These are phyloP conservation scores for Bombycilla garrulus DNA, from an alignment of 2,113 vertebrate species.

Conservation along the genomic window DNA sequence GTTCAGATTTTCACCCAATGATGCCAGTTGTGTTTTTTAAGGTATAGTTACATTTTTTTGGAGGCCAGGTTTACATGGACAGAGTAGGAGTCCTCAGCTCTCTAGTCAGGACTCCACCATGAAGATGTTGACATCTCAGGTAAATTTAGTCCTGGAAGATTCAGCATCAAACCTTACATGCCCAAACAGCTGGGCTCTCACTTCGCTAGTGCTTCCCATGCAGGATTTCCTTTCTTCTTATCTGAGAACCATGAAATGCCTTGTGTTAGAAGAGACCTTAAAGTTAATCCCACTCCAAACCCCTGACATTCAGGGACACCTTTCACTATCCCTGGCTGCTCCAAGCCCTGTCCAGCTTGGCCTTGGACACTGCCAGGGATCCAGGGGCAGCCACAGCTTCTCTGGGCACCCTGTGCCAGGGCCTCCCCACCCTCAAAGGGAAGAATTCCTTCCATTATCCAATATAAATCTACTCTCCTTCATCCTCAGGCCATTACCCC, in stretches of 20 bases:
- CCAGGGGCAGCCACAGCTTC: neutral
- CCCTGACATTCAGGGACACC: neutral
- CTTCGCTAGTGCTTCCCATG: neutral
- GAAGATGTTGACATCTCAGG: neutral
- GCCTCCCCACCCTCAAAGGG: rapidly evolving
- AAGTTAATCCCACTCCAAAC: neutral
- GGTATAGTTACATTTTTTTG: neutral
- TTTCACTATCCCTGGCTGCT: neutral
- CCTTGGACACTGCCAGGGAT: neutral
- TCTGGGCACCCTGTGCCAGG: neutral
- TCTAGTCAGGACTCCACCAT: neutral
- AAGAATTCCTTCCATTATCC: neutral
- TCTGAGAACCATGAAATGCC: neutral
- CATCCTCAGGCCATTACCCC: neutral
- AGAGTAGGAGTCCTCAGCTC: neutral
- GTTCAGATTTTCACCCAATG: neutral
- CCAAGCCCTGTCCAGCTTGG: neutral
- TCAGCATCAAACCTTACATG: neutral
- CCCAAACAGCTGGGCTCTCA: neutral
- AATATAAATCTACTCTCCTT: neutral
- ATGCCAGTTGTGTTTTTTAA: neutral
- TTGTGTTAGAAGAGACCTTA: neutral
- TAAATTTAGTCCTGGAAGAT: neutral
- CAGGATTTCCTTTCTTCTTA: neutral
- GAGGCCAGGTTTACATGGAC: neutral